Conservation (phyloP, 2,888 invertebrate species). For the Mythimna impura region DNA sequence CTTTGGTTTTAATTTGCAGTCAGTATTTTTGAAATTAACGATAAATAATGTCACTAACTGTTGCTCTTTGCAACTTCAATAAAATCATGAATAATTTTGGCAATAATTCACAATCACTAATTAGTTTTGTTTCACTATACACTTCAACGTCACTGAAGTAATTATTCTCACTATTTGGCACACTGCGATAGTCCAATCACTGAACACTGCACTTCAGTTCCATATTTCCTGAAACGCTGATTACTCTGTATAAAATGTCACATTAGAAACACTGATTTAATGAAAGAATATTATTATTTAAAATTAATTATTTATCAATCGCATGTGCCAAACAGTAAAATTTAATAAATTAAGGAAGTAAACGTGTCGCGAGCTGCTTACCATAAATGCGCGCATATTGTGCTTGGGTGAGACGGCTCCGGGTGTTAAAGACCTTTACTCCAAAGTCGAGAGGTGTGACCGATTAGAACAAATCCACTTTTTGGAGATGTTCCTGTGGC, state of each 20-base stretch:
- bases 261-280: constrained; percentile 61
- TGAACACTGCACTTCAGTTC: constrained; percentile 80
- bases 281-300: constrained; percentile 35
- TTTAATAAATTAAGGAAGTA: constrained; percentile 52
- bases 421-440: constrained; percentile 75
- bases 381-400: constrained; percentile 89
- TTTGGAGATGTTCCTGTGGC: constrained; percentile 86
- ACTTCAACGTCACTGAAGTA: constrained; percentile 61
- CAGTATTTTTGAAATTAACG: background rate
- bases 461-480: constrained; percentile 76
- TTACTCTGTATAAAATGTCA: constrained; percentile 54
- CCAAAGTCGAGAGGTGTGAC: constrained; percentile 65
- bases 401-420: constrained; percentile 74
- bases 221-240: constrained; percentile 68
- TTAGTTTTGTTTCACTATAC: constrained; percentile 51
- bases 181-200: constrained; percentile 72
- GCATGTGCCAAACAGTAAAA: constrained; percentile 80
- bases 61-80: background rate
- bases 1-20: constrained; percentile 3
- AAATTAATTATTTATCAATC: constrained; percentile 65
- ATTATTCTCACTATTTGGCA: constrained; percentile 75
- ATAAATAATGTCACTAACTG: background rate
- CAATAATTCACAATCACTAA: constrained; percentile 48
- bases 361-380: constrained; percentile 81
- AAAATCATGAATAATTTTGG: constrained; percentile 13